Percentiles rank a stretch among this genome's conserved stretches.
Conservation (phyloP, 2,797 vertebrate genomes). For the Tangara arthus region DNA sequence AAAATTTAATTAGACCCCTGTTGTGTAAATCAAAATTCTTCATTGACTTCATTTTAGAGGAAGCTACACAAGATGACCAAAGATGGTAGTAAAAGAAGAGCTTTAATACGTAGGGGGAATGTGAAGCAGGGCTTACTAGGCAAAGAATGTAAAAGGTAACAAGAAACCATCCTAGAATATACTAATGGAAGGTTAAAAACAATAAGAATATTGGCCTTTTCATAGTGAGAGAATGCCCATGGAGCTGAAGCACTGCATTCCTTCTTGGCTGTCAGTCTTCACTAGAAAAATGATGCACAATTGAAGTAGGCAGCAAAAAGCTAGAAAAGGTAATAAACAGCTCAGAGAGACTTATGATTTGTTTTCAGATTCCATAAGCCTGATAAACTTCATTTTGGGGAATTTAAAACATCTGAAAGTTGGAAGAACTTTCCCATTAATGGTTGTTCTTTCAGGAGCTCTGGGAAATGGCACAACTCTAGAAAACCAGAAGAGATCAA, state of each 20-base stretch:
- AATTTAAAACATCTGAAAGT: background rate
- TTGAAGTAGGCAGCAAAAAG: background rate
- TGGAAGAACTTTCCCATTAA: background rate
- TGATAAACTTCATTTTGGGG: background rate
- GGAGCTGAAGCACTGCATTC: background rate
- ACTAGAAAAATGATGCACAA: background rate
- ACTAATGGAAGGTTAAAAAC: fast-evolving
- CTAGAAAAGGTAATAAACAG: background rate
- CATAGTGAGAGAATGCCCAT: background rate
- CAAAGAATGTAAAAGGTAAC: background rate
- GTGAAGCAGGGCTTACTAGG: background rate
- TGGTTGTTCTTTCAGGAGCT: background rate
- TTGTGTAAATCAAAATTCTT: background rate
- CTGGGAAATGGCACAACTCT: background rate
- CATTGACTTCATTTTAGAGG: background rate
- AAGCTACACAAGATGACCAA: background rate
- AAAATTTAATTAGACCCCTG: background rate
- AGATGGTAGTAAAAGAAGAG: background rate
- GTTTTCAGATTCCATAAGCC: background rate
- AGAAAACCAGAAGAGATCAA: background rate
- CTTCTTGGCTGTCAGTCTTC: background rate
- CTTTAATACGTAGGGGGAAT: fast-evolving
- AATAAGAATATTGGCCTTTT: background rate
- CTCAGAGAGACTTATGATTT: background rate
- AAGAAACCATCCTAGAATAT: background rate